phyloP scores from a whole-genome alignment of 2,888 invertebrate species.

The Cosmia trapezina region DNA sequence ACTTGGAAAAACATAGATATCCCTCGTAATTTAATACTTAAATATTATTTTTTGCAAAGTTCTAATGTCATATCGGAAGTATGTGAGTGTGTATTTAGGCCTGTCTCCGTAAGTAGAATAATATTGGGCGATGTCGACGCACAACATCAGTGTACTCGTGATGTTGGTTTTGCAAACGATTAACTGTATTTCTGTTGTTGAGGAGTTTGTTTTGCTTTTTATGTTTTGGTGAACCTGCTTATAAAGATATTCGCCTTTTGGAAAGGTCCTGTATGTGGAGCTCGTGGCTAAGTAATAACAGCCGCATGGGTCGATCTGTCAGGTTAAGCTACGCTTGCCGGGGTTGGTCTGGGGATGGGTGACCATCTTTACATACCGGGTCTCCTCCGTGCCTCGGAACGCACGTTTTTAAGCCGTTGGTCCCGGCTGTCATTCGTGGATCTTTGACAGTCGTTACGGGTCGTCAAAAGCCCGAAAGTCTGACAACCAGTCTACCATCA shows the following conservation, averaged over 20 bases:
- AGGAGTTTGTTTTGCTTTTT: constrained; percentile 12
- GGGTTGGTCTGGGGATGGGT: no score
- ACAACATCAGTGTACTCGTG: constrained; percentile 74
- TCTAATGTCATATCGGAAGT: constrained; percentile 85
- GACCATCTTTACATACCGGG: no score
- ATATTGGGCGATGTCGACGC: constrained; percentile 79
- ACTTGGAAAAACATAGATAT: constrained; percentile 69
- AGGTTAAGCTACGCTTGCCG: no score
- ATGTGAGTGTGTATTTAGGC: constrained; percentile 83
- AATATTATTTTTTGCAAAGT: constrained; percentile 82
- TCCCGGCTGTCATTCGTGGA: no score
- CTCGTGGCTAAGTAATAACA: no score
- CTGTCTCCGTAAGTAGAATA: constrained; percentile 80
- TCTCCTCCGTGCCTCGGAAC: no score
- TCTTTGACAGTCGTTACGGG: no score
- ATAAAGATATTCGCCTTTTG: neutral
- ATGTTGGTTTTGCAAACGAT: constrained; percentile 79
- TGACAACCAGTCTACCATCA: no score
- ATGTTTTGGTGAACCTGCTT: neutral
- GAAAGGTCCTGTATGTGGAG: neutral
- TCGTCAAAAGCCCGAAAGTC: no score
- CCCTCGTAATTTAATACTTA: constrained; percentile 83
- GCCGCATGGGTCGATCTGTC: no score
- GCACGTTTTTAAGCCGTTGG: no score
- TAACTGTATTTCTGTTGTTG: constrained; percentile 60